These are phyloP conservation scores for Lerema accius DNA, from an alignment of 1,140 invertebrate genomes.

Conservation along the genomic window DNA sequence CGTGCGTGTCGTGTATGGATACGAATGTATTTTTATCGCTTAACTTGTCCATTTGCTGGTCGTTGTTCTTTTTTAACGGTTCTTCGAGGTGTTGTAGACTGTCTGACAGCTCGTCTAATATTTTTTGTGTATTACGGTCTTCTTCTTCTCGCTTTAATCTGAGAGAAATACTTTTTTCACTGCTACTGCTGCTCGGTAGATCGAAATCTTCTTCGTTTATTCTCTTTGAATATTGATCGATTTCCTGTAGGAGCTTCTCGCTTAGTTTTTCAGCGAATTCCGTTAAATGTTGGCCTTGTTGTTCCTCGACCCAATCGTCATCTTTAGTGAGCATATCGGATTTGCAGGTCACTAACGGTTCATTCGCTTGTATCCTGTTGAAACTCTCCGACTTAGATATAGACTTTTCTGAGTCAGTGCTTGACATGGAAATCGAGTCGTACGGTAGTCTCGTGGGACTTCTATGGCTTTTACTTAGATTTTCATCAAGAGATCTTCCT, in stretches of 20 bases:
- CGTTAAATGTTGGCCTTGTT: constrained; percentile 87
- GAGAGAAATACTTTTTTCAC: constrained; percentile 75
- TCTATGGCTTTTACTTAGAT: constrained; percentile 70
- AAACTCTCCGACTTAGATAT: constrained; percentile 82
- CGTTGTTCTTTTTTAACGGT: constrained; percentile 81
- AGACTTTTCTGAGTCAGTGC: constrained; percentile 80
- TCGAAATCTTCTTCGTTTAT: constrained; percentile 82
- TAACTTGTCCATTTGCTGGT: constrained; percentile 83
- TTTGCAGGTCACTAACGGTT: constrained; percentile 79
- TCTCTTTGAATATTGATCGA: constrained; percentile 86
- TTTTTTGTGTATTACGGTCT: constrained; percentile 75
- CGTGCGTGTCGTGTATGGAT: constrained; percentile 68
- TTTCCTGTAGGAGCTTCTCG: constrained; percentile 89
- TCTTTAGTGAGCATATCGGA: constrained; percentile 78
- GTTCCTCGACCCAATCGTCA: constrained; percentile 83
- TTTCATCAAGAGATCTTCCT: constrained; percentile 78
- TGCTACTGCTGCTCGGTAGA: constrained; percentile 76
- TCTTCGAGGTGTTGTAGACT: constrained; percentile 83
- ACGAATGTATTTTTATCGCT: constrained; percentile 79
- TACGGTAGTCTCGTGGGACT: constrained; percentile 78
- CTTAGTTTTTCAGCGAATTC: constrained; percentile 90
- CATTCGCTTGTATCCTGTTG: constrained; percentile 76
- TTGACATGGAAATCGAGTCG: constrained; percentile 79
- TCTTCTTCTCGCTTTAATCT: constrained; percentile 73
- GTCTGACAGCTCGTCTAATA: constrained; percentile 73